Conservation (phyloP, 2,113 vertebrate genomes). For the Myotis lucifugus region DNA sequence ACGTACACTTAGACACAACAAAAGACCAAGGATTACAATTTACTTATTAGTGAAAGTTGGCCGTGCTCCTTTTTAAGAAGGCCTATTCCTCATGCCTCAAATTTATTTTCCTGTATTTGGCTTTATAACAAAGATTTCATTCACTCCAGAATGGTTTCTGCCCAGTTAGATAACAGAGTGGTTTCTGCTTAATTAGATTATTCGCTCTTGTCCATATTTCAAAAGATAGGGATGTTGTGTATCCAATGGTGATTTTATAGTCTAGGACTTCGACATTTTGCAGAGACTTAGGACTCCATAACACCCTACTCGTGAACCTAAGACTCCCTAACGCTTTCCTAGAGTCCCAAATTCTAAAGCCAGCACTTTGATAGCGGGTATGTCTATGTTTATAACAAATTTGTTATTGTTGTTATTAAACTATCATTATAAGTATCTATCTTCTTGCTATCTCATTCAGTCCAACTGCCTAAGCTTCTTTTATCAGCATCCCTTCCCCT, state of each 20-base stretch:
- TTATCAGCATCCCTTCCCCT: neutral
- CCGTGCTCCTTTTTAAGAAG: neutral
- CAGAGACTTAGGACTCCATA: neutral
- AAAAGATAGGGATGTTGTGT: neutral
- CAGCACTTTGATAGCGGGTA: neutral
- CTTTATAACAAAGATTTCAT: constrained; percentile 9
- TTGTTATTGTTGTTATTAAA: neutral
- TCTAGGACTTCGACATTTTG: neutral
- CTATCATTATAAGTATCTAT: neutral
- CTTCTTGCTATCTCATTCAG: neutral
- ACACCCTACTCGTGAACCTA: neutral
- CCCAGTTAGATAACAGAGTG: neutral
- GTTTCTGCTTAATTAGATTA: neutral
- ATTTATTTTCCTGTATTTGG: constrained; percentile 17
- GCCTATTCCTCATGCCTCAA: neutral
- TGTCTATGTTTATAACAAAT: neutral
- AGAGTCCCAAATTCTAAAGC: neutral
- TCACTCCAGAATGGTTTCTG: neutral
- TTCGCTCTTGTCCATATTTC: neutral
- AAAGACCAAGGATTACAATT: neutral
- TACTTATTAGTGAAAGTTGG: neutral
- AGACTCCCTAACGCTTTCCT: neutral
- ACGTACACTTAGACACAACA: neutral
- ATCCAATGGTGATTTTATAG: neutral
- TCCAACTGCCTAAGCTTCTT: neutral